A percentile compares a stretch with the other conserved stretches of the same genome.
These are phyloP conservation scores for Calephelis nemesis DNA, from an alignment of 1,140 invertebrate genomes.

Conservation along the genomic window DNA sequence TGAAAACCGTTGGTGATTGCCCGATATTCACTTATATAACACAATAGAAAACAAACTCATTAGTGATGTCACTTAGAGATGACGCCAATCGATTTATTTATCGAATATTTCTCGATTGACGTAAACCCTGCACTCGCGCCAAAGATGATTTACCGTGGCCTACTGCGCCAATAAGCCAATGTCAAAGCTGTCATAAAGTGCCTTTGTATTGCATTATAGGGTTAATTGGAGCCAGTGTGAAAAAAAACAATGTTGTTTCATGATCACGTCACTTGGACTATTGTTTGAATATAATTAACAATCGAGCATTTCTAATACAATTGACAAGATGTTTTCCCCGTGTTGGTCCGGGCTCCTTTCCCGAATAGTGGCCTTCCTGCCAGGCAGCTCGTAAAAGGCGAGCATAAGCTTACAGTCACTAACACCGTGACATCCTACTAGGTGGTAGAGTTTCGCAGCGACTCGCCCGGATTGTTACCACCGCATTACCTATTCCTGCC, in stretches of 20 bases:
- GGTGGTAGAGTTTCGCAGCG: no score
- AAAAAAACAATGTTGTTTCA: conserved; percentile 30
- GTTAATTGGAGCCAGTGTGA: conserved; percentile 37
- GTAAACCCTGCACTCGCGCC: conserved; percentile 56
- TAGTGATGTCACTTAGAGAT: conserved; percentile 50
- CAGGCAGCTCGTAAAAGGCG: no score
- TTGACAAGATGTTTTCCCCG: neutral
- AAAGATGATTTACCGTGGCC: conserved; percentile 59
- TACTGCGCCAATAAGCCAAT: conserved; percentile 67
- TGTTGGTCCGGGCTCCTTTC: no score
- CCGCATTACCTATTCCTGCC: no score
- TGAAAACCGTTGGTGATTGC: conserved; percentile 14
- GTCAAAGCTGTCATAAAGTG: conserved; percentile 63
- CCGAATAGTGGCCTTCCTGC: no score
- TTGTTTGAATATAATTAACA: conserved; percentile 13
- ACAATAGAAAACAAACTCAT: neutral
- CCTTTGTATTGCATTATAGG: conserved; percentile 38
- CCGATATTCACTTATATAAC: neutral
- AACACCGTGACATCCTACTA: no score
- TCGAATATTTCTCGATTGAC: conserved; percentile 61
- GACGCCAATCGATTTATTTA: conserved; percentile 45
- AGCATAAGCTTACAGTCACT: no score
- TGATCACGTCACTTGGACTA: conserved; percentile 15
- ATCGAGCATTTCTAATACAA: conserved; percentile 16
- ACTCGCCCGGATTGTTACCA: no score